These are phyloP conservation scores for Lonchura striata DNA, from an alignment of 2,113 vertebrate genomes.

Conservation along the genomic window DNA sequence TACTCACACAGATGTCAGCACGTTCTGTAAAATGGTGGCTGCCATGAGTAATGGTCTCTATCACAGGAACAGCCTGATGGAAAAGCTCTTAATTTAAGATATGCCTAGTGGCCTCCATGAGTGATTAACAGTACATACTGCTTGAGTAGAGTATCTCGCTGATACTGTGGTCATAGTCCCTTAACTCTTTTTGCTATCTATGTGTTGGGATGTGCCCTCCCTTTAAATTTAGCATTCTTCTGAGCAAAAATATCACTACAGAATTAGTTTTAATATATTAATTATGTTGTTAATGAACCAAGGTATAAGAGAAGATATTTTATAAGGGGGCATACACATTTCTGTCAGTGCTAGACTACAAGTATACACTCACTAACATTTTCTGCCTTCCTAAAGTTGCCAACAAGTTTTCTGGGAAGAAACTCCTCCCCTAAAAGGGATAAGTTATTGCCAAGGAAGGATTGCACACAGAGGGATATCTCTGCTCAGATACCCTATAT, in stretches of 20 bases:
- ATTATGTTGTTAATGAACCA: background rate
- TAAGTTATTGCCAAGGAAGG: background rate
- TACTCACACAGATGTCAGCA: conserved; percentile 42
- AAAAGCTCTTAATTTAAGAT: conserved; percentile 36
- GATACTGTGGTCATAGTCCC: background rate
- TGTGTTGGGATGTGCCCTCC: background rate
- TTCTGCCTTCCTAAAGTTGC: background rate
- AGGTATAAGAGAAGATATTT: background rate
- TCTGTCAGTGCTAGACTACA: background rate
- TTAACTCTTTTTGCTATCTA: background rate
- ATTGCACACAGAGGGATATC: background rate
- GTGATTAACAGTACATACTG: background rate
- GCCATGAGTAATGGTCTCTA: conserved; percentile 38
- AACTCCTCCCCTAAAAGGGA: background rate
- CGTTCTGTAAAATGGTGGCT: background rate
- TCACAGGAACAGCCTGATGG: conserved; percentile 14
- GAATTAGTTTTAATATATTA: background rate
- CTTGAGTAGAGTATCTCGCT: background rate
- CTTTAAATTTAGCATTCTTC: background rate
- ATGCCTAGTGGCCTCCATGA: background rate
- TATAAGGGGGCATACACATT: background rate
- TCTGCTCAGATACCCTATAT: background rate
- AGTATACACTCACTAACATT: background rate
- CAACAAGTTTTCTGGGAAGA: background rate
- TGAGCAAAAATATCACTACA: background rate